phyloP scores from a whole-genome alignment of 2,113 vertebrate genomes.

The Mormyrus lacerda region DNA sequence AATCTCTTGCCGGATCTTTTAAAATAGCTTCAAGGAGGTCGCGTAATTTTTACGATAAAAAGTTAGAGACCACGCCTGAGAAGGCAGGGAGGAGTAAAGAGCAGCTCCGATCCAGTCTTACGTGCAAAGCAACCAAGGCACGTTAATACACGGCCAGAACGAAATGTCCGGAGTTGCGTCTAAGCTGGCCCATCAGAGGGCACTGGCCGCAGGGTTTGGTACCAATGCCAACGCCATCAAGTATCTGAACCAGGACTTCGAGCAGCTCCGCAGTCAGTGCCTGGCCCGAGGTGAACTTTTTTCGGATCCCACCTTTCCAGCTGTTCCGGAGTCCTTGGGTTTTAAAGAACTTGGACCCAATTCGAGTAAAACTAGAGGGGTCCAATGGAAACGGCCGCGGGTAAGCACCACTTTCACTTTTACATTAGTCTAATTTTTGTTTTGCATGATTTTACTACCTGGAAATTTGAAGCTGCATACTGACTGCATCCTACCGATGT shows the following conservation, averaged over 20 bases:
- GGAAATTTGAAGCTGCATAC: not conserved
- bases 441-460: not conserved
- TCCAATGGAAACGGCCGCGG: conserved; percentile 73
- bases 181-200: conserved; percentile 29
- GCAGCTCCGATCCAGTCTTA: not conserved
- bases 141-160: not conserved
- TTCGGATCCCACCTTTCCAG: conserved; percentile 72
- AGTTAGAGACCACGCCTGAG: conserved; percentile 4
- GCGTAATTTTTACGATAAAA: not conserved
- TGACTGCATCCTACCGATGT: not conserved
- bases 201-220: conserved; percentile 45
- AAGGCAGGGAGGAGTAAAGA: conserved; percentile 8
- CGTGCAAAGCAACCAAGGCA: not conserved
- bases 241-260: conserved; percentile 72
- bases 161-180: conserved; percentile 38
- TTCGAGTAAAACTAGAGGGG: conserved; percentile 63
- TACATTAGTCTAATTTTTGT: not conserved
- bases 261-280: conserved; percentile 62
- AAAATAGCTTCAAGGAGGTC: not conserved
- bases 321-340: conserved; percentile 67
- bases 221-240: conserved; percentile 62
- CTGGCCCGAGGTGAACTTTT: conserved; percentile 62
- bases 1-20: not conserved
- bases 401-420: conserved; percentile 42
- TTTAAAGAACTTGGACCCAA: conserved; percentile 69